A percentile compares a stretch with the other conserved stretches of the same genome.
phyloP scores from a whole-genome alignment of 2,113 vertebrate species.

The Geococcyx californianus region DNA sequence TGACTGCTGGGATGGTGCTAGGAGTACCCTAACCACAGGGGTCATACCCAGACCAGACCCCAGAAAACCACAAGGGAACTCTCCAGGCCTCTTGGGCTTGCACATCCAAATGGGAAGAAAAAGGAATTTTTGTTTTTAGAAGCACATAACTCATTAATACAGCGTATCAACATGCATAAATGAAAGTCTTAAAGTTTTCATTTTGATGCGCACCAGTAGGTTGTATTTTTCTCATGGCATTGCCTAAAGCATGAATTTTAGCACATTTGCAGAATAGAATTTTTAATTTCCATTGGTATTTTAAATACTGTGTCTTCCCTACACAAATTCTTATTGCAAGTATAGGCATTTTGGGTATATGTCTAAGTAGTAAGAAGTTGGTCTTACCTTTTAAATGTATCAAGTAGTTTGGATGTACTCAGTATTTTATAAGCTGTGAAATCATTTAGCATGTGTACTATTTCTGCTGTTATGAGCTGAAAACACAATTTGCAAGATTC shows the following conservation, averaged over 20 bases:
- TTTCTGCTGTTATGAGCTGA: background rate
- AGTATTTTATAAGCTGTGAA: background rate
- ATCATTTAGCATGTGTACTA: background rate
- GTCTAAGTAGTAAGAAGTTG: background rate
- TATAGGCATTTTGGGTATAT: background rate
- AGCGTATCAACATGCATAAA: background rate
- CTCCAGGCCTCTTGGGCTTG: background rate
- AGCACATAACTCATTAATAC: background rate
- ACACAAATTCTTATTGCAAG: background rate
- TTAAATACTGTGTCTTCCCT: background rate
- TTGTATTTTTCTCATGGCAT: background rate
- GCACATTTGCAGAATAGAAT: background rate
- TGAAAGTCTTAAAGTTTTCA: background rate
- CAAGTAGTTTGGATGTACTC: background rate
- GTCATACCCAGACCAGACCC: background rate
- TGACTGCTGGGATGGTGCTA: background rate
- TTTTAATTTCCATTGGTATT: background rate
- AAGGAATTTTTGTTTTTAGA: background rate
- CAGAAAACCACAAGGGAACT: rapidly evolving
- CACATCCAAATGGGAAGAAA: background rate
- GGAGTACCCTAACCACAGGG: background rate
- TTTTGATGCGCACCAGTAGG: background rate
- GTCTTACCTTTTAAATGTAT: background rate
- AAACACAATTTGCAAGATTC: background rate
- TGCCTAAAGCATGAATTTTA: background rate